These are phyloP conservation scores for Uloborus plumipes DNA, from an alignment of 2,888 invertebrate species.

Conservation along the genomic window DNA sequence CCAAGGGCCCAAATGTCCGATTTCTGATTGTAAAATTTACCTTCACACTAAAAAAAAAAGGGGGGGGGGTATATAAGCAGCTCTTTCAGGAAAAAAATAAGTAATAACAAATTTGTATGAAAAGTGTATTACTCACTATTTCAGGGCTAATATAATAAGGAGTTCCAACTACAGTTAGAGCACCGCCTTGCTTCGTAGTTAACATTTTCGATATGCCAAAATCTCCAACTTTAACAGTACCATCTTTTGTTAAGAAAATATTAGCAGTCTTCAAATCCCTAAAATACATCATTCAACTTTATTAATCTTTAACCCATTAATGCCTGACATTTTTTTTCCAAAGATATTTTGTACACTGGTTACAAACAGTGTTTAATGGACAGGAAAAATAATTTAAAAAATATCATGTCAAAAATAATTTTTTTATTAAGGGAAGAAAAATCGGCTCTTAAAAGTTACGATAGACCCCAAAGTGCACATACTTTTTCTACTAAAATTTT, in stretches of 20 bases:
- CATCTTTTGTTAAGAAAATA: conserved; percentile 79
- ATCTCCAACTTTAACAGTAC: conserved; percentile 80
- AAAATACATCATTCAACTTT: conserved; percentile 1
- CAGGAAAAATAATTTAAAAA: no score
- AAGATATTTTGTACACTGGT: no score
- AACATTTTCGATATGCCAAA: conserved; percentile 84
- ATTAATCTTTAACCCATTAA: no score
- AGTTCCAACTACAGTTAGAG: conserved; percentile 81
- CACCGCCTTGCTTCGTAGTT: conserved; percentile 77
- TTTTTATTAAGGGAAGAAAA: no score
- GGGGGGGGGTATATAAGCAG: no score
- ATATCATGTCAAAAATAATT: no score
- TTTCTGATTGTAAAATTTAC: conserved; percentile 82
- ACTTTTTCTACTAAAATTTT: no score
- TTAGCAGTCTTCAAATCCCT: conserved; percentile 83
- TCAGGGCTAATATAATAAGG: conserved; percentile 83
- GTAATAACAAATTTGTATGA: conserved; percentile 68
- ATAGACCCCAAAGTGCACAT: no score
- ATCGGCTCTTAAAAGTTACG: no score
- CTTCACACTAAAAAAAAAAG: conserved; percentile 77
- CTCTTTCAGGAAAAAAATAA: not conserved
- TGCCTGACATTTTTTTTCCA: no score
- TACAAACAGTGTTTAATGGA: no score
- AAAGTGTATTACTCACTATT: conserved; percentile 74
- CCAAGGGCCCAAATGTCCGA: conserved; percentile 85